Evolutionary conservation across 2,113 vertebrate genomes (phyloP), one percentile per base, ranked within the genome.

Genomic region (Scatophagus argus): DNA sequence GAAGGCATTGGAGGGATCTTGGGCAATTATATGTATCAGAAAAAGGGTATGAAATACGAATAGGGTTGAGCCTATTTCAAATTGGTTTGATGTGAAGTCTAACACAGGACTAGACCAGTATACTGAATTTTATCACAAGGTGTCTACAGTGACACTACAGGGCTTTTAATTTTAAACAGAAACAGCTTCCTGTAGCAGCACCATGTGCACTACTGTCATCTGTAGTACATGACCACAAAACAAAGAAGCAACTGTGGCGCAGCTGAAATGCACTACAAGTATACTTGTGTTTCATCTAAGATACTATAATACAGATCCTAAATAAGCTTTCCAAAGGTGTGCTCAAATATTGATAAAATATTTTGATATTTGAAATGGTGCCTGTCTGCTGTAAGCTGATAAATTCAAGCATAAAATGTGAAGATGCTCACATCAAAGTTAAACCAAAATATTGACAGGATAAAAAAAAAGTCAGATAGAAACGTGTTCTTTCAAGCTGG

Each of bases 361-460:
- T 51, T 82, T 80, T 83, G n/a, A n/a, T 63, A 69, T 74, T 51
- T 73, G 52, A 73, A 64, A 54, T 17, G 7, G 6, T 32, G 67
- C 41, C 61, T 19, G 58, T 81, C 79, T 77, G 76, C 82, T 6
- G 1, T 2, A 10, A 80, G 79, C 49, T 76, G 83, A 86, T 77
- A 72, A 62, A 75, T 68, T 59, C 11, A 34, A 72, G 55, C 65
- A 38, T 56, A 27, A 81, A 68, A 83, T 59, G 39, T 43, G 51
- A 60, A 64, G 69, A 44, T 17, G 66, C 70, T 69, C 29, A 34
- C 60, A 62, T 65, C 56, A 77, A 80, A 74, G 66, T 76, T 54
- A 32, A 84, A 72, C 23, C 47, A 12, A 60, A 61, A 68, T 74
- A 82, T 69, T 8, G 65, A 69, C 23, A 0, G 14, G 21, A 31